Conservation (phyloP, 2,797 vertebrate species). For the Sebastes baramenuke region DNA sequence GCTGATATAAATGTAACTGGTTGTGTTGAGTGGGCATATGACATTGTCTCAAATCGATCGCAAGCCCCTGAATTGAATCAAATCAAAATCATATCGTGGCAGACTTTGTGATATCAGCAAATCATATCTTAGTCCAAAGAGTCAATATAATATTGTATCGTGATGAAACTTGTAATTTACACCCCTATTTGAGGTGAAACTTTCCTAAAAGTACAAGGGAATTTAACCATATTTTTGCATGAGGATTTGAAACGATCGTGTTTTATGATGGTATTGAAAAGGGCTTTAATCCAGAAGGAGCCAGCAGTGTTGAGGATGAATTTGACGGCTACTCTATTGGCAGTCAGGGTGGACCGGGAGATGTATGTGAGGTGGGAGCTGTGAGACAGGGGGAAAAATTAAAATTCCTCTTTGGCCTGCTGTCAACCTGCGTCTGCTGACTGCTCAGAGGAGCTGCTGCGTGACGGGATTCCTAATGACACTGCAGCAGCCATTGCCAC, state of each 20-base stretch:
- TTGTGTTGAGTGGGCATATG: too few relatives aligned
- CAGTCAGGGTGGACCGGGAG: constrained; percentile 23
- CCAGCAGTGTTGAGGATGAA: constrained; percentile 13
- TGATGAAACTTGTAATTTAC: too few relatives aligned
- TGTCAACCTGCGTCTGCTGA: constrained; percentile 76
- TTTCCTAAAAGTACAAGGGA: background rate
- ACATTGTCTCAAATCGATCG: too few relatives aligned
- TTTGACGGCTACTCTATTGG: constrained; percentile 18
- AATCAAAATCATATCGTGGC: too few relatives aligned
- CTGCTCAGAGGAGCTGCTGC: constrained; percentile 73
- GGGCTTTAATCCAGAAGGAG: background rate
- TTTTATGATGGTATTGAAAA: background rate
- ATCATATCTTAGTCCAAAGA: too few relatives aligned
- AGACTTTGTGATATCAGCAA: too few relatives aligned
- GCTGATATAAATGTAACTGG: too few relatives aligned
- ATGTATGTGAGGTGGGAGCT: constrained; percentile 54
- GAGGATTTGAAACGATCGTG: background rate
- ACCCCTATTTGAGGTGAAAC: background rate
- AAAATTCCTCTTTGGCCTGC: constrained; percentile 81
- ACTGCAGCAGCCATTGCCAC: constrained; percentile 77
- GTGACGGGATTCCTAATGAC: constrained; percentile 84
- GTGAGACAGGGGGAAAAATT: constrained; percentile 65
- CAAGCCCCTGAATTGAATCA: too few relatives aligned
- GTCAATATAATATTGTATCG: too few relatives aligned
- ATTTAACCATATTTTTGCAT: background rate